Conservation (phyloP, 2,888 invertebrate species). For the Sialis fuliginosa region DNA sequence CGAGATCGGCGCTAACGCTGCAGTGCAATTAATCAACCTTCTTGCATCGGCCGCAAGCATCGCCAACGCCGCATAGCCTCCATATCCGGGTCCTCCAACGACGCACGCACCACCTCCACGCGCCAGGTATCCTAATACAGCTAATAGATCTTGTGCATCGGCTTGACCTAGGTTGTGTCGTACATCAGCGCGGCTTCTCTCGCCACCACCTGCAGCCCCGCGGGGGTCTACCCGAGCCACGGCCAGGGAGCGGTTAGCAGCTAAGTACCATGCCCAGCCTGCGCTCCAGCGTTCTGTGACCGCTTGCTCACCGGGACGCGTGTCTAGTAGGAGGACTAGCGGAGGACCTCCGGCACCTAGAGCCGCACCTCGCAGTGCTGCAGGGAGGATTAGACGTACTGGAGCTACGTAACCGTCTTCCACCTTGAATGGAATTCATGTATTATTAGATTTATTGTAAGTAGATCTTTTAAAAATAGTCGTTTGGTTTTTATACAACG, state of each 20-base stretch:
- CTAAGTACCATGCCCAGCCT: slow-evolving; percentile 72
- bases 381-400: slow-evolving; percentile 66
- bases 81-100: slow-evolving; percentile 72
- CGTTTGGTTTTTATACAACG: too few relatives aligned
- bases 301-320: slow-evolving; percentile 66
- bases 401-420: slow-evolving; percentile 49
- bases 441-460: too few relatives aligned
- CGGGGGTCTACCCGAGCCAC: slow-evolving; percentile 80
- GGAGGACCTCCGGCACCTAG: slow-evolving; percentile 48
- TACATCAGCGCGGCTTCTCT: slow-evolving; percentile 50
- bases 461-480: too few relatives aligned
- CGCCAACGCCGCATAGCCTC: slow-evolving; percentile 70
- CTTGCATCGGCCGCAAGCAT: slow-evolving; percentile 59
- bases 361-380: slow-evolving; percentile 56
- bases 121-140: slow-evolving; percentile 46
- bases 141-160: slow-evolving; percentile 44
- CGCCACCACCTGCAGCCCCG: slow-evolving; percentile 73
- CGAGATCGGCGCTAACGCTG: slow-evolving; percentile 73
- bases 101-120: slow-evolving; percentile 76
- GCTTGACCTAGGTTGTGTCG: slow-evolving; percentile 41
- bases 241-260: slow-evolving; percentile 65
- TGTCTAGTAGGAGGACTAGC: slow-evolving; percentile 66
- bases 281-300: slow-evolving; percentile 67
- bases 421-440: slow-evolving; percentile 18
- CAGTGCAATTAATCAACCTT: slow-evolving; percentile 66